phyloP scores from a whole-genome alignment of 23 tunicate genomes.

The Diplosoma virens region DNA sequence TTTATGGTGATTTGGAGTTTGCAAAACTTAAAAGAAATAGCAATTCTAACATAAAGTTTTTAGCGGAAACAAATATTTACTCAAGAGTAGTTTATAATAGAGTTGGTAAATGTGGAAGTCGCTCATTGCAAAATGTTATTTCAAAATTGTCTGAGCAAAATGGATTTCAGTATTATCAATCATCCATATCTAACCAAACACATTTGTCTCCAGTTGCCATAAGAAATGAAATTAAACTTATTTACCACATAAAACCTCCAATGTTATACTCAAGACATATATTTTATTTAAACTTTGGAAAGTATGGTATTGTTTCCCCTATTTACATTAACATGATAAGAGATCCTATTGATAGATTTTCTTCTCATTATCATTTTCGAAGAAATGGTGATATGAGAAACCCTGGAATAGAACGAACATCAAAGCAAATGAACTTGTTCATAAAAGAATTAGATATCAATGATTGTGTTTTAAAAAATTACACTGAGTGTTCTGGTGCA shows the following conservation, averaged over 20 bases:
- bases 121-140: slow-evolving; percentile 68
- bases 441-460: slow-evolving; percentile 64
- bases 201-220: slow-evolving; percentile 31
- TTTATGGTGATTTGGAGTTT: no score
- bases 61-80: not conserved
- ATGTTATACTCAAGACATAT: slow-evolving; percentile 86
- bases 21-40: not conserved
- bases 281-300: slow-evolving; percentile 65
- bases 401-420: slow-evolving; percentile 19
- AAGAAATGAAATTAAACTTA: slow-evolving; percentile 38
- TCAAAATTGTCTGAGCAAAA: slow-evolving; percentile 30
- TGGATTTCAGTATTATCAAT: slow-evolving; percentile 47
- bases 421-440: slow-evolving; percentile 24
- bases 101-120: slow-evolving; percentile 98
- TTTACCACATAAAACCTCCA: slow-evolving; percentile 43
- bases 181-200: slow-evolving; percentile 57
- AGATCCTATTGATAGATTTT: slow-evolving; percentile 92
- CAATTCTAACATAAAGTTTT: not conserved
- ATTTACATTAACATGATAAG: slow-evolving; percentile 87
- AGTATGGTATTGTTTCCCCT: slow-evolving; percentile 59
- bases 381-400: slow-evolving; percentile 60
- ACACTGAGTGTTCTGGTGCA: slow-evolving; percentile 44
- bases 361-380: slow-evolving; percentile 80
- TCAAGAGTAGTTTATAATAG: slow-evolving; percentile 78
- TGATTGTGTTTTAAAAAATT: slow-evolving; percentile 72